Percentiles rank a stretch among this genome's conserved stretches.
phyloP scores from a whole-genome alignment of 2,888 invertebrate species.

The Drosophila phalerata region DNA sequence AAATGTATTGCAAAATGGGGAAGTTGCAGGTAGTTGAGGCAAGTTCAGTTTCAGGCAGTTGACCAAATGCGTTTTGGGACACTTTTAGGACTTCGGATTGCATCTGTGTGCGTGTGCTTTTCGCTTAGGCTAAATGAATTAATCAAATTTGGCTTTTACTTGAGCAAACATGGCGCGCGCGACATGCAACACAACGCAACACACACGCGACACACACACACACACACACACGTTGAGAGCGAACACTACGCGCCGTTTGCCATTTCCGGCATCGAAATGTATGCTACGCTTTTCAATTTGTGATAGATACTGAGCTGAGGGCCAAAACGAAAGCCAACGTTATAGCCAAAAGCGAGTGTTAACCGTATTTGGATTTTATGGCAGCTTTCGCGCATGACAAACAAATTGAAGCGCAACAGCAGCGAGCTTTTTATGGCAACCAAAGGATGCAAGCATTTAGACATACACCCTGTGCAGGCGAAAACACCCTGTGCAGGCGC shows the following conservation, averaged over 20 bases:
- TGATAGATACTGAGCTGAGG: conserved; percentile 67
- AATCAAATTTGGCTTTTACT: conserved; percentile 70
- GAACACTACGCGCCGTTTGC: conserved; percentile 57
- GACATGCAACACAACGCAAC: conserved; percentile 59
- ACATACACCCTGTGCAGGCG: conserved; percentile 31
- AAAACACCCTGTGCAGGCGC: conserved; percentile 23
- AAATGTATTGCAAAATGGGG: conserved; percentile 2
- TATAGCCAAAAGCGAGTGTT: conserved; percentile 28
- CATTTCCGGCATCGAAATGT: conserved; percentile 63
- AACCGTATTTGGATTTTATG: conserved; percentile 38
- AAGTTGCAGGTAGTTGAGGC: not conserved
- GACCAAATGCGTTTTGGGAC: conserved; percentile 33
- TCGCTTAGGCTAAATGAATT: conserved; percentile 50
- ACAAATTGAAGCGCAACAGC: conserved; percentile 46
- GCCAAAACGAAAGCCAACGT: conserved; percentile 31
- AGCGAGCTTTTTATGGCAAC: conserved; percentile 54
- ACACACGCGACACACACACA: conserved; percentile 35
- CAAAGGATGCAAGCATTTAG: conserved; percentile 38
- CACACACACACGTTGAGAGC: conserved; percentile 17
- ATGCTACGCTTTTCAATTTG: conserved; percentile 65
- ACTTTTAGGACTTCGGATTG: conserved; percentile 49
- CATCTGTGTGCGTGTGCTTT: not conserved
- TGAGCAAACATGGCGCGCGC: conserved; percentile 66
- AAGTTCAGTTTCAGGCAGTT: not conserved
- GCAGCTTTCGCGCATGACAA: conserved; percentile 68